Conservation (phyloP, 2,888 invertebrate genomes). For the Saturnia pavonia region DNA sequence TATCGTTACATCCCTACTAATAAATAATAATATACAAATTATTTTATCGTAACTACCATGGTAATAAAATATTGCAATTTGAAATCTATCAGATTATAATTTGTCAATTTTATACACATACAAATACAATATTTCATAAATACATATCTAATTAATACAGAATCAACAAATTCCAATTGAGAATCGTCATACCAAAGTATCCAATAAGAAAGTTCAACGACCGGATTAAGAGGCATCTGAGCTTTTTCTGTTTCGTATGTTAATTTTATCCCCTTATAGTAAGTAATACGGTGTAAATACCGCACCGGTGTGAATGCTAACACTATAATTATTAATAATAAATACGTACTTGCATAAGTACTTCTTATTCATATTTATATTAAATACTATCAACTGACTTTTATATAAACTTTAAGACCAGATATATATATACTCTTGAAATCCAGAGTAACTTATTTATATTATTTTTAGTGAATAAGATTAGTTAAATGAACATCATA, state of each 20-base stretch:
- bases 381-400: neutral
- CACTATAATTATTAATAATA: neutral
- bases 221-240: conserved; percentile 6
- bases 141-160: conserved; percentile 17
- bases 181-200: conserved; percentile 17
- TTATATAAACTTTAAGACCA: neutral
- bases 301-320: neutral
- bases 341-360: no score
- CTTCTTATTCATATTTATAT: no score
- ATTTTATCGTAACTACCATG: no score
- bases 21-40: no score
- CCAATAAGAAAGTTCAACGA: conserved; percentile 21
- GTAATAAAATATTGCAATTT: no score
- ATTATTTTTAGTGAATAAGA: neutral
- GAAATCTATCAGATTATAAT: neutral
- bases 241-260: conserved; percentile 9
- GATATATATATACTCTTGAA: neutral
- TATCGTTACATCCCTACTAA: no score
- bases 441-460: neutral
- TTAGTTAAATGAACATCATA: no score
- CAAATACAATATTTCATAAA: conserved; percentile 5
- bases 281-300: no score
- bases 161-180: conserved; percentile 8
- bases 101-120: neutral
- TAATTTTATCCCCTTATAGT: conserved; percentile 31